phyloP scores from a whole-genome alignment of 2,888 invertebrate genomes.

The Heteromurus nitidus region DNA sequence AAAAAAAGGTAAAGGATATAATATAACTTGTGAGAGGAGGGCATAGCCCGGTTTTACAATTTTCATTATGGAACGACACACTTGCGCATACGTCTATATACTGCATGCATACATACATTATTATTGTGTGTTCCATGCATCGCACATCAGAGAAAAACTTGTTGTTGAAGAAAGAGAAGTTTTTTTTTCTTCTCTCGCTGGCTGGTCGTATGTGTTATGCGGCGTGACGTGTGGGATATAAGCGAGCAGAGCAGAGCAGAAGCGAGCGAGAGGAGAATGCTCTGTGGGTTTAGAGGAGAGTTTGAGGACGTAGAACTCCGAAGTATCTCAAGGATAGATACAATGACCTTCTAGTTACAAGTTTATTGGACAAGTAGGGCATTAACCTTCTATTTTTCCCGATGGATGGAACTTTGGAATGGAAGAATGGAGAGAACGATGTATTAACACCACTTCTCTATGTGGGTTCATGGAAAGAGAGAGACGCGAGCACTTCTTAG shows the following conservation, averaged over 20 bases:
- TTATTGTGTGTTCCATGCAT: background rate
- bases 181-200: slow-evolving; percentile 1
- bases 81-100: background rate
- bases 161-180: no score
- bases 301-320: slow-evolving; percentile 70
- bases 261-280: slow-evolving; percentile 21
- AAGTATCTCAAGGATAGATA: slow-evolving; percentile 70
- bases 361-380: slow-evolving; percentile 70
- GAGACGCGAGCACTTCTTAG: no score
- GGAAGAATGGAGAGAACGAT: no score
- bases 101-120: no score
- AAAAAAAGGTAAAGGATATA: background rate
- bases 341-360: slow-evolving; percentile 69
- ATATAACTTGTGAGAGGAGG: background rate
- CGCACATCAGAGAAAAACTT: no score
- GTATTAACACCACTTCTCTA: no score
- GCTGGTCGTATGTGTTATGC: no score
- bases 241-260: background rate
- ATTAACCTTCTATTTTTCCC: slow-evolving; percentile 67
- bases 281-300: slow-evolving; percentile 64
- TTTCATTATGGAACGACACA: slow-evolving; percentile 7
- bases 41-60: background rate
- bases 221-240: no score
- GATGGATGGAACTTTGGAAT: slow-evolving; percentile 1
- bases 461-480: no score